Percentiles rank a stretch among this genome's conserved stretches.
Evolutionary conservation across 2,797 vertebrate genomes (phyloP).

Genomic region (Lepidocolaptes lacrymiger): DNA sequence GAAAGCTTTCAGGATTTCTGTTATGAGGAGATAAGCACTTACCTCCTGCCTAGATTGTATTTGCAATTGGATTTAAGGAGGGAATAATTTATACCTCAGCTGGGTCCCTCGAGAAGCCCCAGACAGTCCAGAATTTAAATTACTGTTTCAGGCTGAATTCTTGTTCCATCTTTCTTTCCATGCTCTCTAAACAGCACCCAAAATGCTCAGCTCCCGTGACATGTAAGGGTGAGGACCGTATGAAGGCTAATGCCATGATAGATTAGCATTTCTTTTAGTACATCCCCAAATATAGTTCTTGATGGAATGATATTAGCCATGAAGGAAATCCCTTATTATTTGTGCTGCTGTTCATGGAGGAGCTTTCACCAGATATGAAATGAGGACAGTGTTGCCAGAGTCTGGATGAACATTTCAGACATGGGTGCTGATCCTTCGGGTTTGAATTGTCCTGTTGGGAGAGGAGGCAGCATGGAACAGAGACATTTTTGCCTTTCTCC

Average conservation of each 20-base stretch:
- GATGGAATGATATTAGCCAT: not conserved
- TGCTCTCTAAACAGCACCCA: not conserved
- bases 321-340: not conserved
- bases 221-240: not conserved
- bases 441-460: not conserved
- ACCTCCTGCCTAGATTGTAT: not conserved
- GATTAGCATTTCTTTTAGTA: not conserved
- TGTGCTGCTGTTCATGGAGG: not conserved
- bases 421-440: not conserved
- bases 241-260: not conserved
- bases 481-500: not conserved
- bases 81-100: constrained; percentile 8
- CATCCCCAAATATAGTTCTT: not conserved
- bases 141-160: not conserved
- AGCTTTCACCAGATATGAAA: not conserved
- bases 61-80: constrained; percentile 23
- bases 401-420: not conserved
- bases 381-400: not conserved
- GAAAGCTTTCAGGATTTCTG: constrained; percentile 33
- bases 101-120: not conserved
- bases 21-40: constrained; percentile 34
- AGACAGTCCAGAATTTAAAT: not conserved
- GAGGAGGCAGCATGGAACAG: not conserved
- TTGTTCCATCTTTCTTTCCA: not conserved
- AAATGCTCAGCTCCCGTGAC: not conserved